phyloP scores from a whole-genome alignment of 1,140 invertebrate species.

The Coenobita brevimanus region DNA sequence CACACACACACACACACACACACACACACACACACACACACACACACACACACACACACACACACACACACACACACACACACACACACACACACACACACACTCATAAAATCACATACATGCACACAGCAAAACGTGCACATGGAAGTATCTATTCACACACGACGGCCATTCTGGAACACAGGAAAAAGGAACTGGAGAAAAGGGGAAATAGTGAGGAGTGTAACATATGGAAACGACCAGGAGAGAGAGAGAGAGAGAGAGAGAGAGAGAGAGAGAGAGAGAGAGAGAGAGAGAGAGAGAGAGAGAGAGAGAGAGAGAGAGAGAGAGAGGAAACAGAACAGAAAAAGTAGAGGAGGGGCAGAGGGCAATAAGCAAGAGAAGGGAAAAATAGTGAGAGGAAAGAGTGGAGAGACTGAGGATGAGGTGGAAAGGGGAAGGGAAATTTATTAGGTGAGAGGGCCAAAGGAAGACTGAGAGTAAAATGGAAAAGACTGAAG shows the following conservation, averaged over 20 bases:
- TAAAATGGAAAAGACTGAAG: no score
- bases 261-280: slow-evolving; percentile 20
- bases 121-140: no score
- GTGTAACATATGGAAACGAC: no score
- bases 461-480: no score
- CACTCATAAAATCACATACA: no score
- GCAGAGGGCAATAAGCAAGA: not conserved
- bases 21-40: slow-evolving; percentile 8
- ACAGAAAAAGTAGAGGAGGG: not conserved
- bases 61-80: no score
- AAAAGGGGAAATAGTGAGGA: not conserved
- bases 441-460: no score
- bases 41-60: not conserved
- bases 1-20: not conserved
- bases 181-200: not conserved
- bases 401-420: slow-evolving; percentile 4
- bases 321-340: not conserved
- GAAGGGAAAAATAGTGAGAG: not conserved
- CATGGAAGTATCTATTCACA: no score
- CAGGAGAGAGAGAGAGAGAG: not conserved
- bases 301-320: slow-evolving; percentile 12
- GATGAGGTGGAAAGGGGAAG: no score
- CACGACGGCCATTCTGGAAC: no score
- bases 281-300: slow-evolving; percentile 20
- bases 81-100: no score